Percentiles rank a stretch among this genome's conserved stretches.
Evolutionary conservation across 2,113 vertebrate genomes (phyloP).

Genomic region (Phodopus roborovskii): DNA sequence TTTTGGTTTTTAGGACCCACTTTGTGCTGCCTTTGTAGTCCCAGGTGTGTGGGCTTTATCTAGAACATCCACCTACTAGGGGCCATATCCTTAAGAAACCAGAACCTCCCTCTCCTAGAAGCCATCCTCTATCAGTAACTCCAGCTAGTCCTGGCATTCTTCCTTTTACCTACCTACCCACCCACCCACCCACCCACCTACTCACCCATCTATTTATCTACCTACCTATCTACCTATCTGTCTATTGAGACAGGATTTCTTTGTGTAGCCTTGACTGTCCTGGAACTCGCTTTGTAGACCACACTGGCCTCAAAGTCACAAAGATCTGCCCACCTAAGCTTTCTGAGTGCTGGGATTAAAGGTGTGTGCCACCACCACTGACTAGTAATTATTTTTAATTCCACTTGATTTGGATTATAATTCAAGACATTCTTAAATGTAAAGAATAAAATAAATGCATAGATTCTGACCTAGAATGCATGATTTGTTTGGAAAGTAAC

Average conservation of each 20-base stretch:
- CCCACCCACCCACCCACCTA: too few species aligned
- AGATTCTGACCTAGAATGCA: background rate
- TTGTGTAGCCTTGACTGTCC: background rate
- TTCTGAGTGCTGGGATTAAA: background rate
- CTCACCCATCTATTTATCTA: too few species aligned
- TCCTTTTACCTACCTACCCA: background rate
- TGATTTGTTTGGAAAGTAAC: slow-evolving; percentile 5
- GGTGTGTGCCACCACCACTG: background rate
- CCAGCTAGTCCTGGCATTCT: background rate
- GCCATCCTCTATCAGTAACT: background rate
- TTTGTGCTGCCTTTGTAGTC: background rate
- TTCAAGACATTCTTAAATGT: slow-evolving; percentile 40
- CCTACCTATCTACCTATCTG: too few species aligned
- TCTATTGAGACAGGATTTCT: background rate
- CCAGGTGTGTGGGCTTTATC: background rate
- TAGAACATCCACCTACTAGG: background rate
- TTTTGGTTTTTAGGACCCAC: background rate
- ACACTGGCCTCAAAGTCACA: background rate
- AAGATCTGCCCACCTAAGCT: background rate
- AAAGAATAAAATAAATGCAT: background rate
- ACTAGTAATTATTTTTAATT: background rate
- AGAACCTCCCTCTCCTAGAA: background rate
- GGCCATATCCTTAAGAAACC: background rate
- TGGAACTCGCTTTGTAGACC: background rate
- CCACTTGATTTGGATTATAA: slow-evolving; percentile 4